These are phyloP conservation scores for Blastomussa wellsi DNA, from an alignment of 92 coral and sea anemone genomes.

Conservation along the genomic window DNA sequence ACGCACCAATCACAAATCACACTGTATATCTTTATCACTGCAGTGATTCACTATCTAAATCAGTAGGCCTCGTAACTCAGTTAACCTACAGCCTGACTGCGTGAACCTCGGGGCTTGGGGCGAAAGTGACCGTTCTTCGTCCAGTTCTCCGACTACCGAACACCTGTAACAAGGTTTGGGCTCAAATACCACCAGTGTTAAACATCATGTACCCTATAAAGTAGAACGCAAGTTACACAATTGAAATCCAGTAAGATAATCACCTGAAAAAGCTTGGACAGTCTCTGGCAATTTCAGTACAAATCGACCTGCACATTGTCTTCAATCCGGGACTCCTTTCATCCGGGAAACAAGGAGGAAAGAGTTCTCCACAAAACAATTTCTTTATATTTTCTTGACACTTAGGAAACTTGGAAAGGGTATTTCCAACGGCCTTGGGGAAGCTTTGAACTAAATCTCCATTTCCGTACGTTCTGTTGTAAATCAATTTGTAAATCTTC, in stretches of 20 bases:
- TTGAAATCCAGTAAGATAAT: not conserved
- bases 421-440: not conserved
- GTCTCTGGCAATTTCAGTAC: conserved; percentile 34
- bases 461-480: conserved; percentile 9
- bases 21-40: too few species aligned
- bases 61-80: too few species aligned
- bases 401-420: conserved; percentile 14
- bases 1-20: too few species aligned
- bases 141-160: too few species aligned
- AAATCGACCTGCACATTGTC: conserved; percentile 49
- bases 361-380: conserved; percentile 60
- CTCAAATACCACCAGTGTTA: too few species aligned
- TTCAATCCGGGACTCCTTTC: conserved; percentile 43
- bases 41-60: too few species aligned
- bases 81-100: too few species aligned
- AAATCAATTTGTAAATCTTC: not conserved
- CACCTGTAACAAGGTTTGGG: too few species aligned
- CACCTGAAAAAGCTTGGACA: conserved; percentile 41
- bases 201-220: too few species aligned
- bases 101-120: too few species aligned
- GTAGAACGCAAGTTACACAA: too few species aligned
- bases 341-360: conserved; percentile 72
- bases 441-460: not conserved
- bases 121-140: too few species aligned
- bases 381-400: conserved; percentile 56